phyloP scores from a whole-genome alignment of 2,113 vertebrate genomes.

The Aleadryas rufinucha region DNA sequence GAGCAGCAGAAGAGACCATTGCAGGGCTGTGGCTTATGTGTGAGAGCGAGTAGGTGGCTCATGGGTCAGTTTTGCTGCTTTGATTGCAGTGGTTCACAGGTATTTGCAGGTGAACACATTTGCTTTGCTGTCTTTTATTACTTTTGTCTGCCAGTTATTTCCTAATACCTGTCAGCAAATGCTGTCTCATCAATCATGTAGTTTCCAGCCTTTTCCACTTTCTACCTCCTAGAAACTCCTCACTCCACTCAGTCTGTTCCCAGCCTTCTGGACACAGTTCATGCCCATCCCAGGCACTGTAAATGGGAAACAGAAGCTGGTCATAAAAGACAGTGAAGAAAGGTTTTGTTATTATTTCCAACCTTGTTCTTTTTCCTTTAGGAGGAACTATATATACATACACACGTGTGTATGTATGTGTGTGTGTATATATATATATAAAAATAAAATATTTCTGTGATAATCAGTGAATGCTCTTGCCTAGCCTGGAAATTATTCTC shows the following conservation, averaged over 20 bases:
- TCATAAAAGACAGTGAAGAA: not conserved
- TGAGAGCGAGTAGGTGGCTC: not conserved
- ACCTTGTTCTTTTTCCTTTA: not conserved
- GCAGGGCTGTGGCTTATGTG: not conserved
- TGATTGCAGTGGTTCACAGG: not conserved
- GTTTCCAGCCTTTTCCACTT: not conserved
- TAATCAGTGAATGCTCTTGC: not conserved
- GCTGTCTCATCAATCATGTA: not conserved
- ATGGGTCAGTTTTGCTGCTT: not conserved
- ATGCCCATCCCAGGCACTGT: not conserved
- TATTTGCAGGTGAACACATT: not conserved
- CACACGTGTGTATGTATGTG: rapidly evolving
- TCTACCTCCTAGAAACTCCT: not conserved
- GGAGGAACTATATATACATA: not conserved
- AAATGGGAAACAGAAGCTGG: not conserved
- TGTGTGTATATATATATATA: too few species aligned
- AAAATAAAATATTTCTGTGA: not conserved
- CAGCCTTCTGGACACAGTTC: not conserved
- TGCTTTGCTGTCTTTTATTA: not conserved
- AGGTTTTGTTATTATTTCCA: not conserved
- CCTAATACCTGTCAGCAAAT: not conserved
- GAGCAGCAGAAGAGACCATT: not conserved
- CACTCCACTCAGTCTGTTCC: not conserved
- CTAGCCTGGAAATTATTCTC: not conserved
- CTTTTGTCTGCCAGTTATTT: not conserved